These are phyloP conservation scores for Acropternis orthonyx DNA, from an alignment of 2,797 vertebrate genomes.

Conservation along the genomic window DNA sequence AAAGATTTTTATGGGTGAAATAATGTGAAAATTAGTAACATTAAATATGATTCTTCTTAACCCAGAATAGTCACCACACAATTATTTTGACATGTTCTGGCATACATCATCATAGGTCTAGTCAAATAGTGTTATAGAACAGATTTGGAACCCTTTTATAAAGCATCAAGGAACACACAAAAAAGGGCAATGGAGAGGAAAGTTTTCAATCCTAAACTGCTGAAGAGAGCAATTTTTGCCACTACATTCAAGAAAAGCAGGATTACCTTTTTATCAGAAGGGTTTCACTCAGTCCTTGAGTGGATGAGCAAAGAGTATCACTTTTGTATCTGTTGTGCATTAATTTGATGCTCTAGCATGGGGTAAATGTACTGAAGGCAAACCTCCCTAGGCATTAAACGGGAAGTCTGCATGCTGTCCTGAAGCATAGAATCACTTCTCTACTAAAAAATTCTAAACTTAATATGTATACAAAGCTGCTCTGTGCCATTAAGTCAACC, in stretches of 20 bases:
- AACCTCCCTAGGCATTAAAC: not conserved
- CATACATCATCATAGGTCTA: slow-evolving; percentile 72
- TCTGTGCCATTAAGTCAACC: not conserved
- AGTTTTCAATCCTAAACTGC: slow-evolving; percentile 8
- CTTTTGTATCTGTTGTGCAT: not conserved
- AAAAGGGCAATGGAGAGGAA: slow-evolving; percentile 39
- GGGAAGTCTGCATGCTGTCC: not conserved
- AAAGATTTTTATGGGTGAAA: slow-evolving; percentile 81
- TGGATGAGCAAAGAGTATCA: not conserved
- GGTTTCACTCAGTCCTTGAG: slow-evolving; percentile 1
- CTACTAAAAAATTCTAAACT: not conserved
- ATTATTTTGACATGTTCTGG: slow-evolving; percentile 78
- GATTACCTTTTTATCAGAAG: not conserved
- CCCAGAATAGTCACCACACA: slow-evolving; percentile 73
- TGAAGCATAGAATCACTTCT: not conserved
- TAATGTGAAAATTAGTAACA: slow-evolving; percentile 81
- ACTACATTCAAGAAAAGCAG: not conserved
- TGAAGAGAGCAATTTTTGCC: not conserved
- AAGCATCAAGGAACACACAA: slow-evolving; percentile 50
- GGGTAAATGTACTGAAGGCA: not conserved
- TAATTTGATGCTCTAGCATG: not conserved
- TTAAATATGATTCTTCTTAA: slow-evolving; percentile 80
- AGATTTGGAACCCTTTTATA: slow-evolving; percentile 59
- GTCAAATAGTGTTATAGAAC: slow-evolving; percentile 61
- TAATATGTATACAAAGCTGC: not conserved